Conservation (phyloP, 64 coral and sea anemone species). For the Hydrozoanthus tunicans region DNA sequence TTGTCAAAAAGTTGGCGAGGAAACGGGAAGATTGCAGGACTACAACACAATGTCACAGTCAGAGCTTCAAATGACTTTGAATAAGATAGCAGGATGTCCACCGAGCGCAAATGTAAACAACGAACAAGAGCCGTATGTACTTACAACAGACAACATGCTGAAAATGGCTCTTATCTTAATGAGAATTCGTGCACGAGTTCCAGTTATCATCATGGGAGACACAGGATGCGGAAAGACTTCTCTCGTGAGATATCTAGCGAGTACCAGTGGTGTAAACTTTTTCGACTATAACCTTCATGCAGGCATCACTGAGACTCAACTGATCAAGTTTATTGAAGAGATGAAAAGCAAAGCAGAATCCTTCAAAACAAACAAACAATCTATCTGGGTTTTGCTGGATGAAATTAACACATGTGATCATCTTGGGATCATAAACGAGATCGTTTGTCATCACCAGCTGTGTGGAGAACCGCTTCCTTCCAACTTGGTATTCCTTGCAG, state of each 20-base stretch:
- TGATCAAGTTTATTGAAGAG: slow-evolving; percentile 56
- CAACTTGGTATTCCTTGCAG: slow-evolving; percentile 85
- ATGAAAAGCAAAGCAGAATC: slow-evolving; percentile 62
- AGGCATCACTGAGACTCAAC: slow-evolving; percentile 64
- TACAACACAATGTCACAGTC: slow-evolving; percentile 61
- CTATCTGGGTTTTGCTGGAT: slow-evolving; percentile 90
- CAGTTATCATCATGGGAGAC: slow-evolving; percentile 95
- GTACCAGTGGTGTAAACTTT: slow-evolving; percentile 69
- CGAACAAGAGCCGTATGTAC: slow-evolving; percentile 52
- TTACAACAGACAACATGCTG: slow-evolving; percentile 92
- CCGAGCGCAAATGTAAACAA: slow-evolving; percentile 10
- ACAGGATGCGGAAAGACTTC: slow-evolving; percentile 97
- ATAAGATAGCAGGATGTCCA: slow-evolving; percentile 57
- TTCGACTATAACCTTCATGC: slow-evolving; percentile 85
- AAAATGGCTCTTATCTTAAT: slow-evolving; percentile 93
- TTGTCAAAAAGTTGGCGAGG: slow-evolving; percentile 65
- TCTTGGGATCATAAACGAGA: slow-evolving; percentile 76
- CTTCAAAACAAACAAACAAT: slow-evolving; percentile 8
- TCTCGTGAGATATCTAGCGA: slow-evolving; percentile 83
- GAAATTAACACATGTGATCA: slow-evolving; percentile 93
- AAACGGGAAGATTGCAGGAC: slow-evolving; percentile 66
- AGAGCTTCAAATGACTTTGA: slow-evolving; percentile 71
- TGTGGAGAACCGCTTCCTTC: slow-evolving; percentile 65
- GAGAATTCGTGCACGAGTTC: slow-evolving; percentile 75
- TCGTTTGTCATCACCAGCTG: slow-evolving; percentile 64